Base-by-base conservation (phyloP, 2,888 invertebrate species). In the Trichopria drosophilae region DNA sequence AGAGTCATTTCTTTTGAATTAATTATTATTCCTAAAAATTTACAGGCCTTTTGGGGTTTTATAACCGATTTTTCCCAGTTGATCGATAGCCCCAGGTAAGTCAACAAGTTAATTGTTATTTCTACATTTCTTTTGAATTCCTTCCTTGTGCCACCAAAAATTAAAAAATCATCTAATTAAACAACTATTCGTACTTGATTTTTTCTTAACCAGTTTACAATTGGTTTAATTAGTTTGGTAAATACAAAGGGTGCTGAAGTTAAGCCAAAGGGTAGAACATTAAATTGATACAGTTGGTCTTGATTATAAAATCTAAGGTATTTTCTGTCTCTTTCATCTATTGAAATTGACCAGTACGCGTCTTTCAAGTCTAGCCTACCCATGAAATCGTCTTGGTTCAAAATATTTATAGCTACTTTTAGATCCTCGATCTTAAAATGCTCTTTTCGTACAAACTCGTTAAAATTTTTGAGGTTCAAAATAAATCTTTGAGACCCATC, bases 141-240 rank as follows among this genome's bases (percentile, higher is more conserved):
- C 3, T 13, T 15, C 5, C 13, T 16, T 4, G 31, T 31, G n/a
- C 15, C 13, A 3, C 31, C 31, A 7, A 31, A 31, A 3, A 31
- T 31, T 9, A 31, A 12, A 10, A 31, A 31, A 31, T 31, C 31
- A 10, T 31, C 31, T 31, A 31, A 31, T 15, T 31, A 31, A 6
- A 31, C 31, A 15, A n/a, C 31, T 13, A 31, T 16, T 7, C 12
- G n/a, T n/a, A n/a, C n/a, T n/a, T n/a, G n/a, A n/a, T n/a, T n/a
- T n/a, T n/a, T n/a, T 22, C 51, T 47, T 13, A 57, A 26, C 12
- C 47, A 28, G 5, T 41, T 22, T 12, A 55, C 23, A 28, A 61
- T 28, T 3, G 58, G 58, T 36, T 60, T 61, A 29, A 57, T 41
- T 35, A 61, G 18, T 52, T 61, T 49, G 1, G 56, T 59, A 26